phyloP scores from a whole-genome alignment of 2,888 invertebrate genomes.

The Chrysopilus asiliformis region DNA sequence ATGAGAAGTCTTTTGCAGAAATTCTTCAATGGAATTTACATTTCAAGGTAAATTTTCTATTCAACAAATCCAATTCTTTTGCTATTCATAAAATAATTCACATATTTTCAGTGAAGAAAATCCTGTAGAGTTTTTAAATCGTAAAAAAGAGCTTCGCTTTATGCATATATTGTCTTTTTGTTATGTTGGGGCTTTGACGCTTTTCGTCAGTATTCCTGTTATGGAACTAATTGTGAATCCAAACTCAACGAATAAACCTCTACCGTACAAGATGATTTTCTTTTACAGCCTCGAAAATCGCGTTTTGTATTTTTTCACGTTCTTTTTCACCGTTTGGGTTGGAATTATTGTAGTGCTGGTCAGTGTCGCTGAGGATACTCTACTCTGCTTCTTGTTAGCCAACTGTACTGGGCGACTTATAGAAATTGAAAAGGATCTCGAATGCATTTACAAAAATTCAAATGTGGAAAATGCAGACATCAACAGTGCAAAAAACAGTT shows the following conservation, averaged over 20 bases:
- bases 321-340: conserved; percentile 5
- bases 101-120: conserved; percentile 7
- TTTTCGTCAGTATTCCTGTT: conserved; percentile 5
- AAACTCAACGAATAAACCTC: conserved; percentile 7
- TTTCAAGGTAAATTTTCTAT: conserved; percentile 4
- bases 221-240: conserved; percentile 5
- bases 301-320: conserved; percentile 8
- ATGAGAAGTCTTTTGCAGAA: conserved; percentile 2
- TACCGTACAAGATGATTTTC: conserved; percentile 8
- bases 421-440: conserved; percentile 1
- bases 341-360: conserved; percentile 6
- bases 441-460: neutral
- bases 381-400: conserved; percentile 5
- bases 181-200: conserved; percentile 2
- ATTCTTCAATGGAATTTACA: conserved; percentile 7
- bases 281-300: conserved; percentile 9
- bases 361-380: conserved; percentile 7
- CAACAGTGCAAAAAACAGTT: too few species aligned
- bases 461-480: neutral
- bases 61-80: neutral
- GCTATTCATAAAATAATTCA: neutral
- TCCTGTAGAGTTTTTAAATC: neutral
- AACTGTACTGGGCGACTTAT: conserved; percentile 6
- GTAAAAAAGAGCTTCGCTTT: conserved; percentile 2
- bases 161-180: conserved; percentile 5